Percentiles rank a stretch among this genome's conserved stretches.
These are phyloP conservation scores for Gastracanthus pulcherrimus DNA, from an alignment of 2,888 invertebrate species.

Conservation along the genomic window DNA sequence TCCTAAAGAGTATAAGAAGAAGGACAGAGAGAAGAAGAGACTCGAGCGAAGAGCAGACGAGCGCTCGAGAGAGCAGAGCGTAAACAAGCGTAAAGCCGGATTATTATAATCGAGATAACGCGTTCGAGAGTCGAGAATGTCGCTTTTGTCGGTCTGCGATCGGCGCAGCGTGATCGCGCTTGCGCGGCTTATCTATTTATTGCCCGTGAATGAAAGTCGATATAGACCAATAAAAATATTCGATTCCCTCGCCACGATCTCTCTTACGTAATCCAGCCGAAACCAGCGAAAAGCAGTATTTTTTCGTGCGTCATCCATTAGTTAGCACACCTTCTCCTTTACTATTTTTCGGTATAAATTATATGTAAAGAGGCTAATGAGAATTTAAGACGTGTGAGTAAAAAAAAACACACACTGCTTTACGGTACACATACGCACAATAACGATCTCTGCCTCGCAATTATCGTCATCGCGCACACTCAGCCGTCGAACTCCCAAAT, in stretches of 20 bases:
- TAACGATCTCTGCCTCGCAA: neutral
- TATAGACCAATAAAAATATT: constrained; percentile 54
- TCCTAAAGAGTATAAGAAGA: constrained; percentile 47
- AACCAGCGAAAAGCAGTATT: constrained; percentile 8
- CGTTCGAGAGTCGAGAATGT: constrained; percentile 64
- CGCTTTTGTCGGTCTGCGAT: constrained; percentile 64
- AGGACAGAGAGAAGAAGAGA: constrained; percentile 23
- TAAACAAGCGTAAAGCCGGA: constrained; percentile 70
- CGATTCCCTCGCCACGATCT: constrained; percentile 47
- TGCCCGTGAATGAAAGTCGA: constrained; percentile 50
- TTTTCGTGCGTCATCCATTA: constrained; percentile 31
- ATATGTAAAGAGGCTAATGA: neutral
- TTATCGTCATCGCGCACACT: neutral
- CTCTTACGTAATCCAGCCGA: constrained; percentile 34
- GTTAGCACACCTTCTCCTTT: neutral
- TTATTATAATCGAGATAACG: constrained; percentile 73
- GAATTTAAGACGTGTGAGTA: neutral
- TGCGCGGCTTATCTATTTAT: constrained; percentile 50
- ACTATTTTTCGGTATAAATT: neutral
- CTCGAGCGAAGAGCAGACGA: constrained; percentile 40
- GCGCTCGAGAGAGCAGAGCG: constrained; percentile 56
- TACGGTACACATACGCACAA: neutral
- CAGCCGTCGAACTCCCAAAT: neutral
- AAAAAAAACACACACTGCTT: neutral
- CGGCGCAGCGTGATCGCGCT: constrained; percentile 8